phyloP scores from a whole-genome alignment of 64 coral and sea anemone genomes.

The Stichodactyla mertensii region DNA sequence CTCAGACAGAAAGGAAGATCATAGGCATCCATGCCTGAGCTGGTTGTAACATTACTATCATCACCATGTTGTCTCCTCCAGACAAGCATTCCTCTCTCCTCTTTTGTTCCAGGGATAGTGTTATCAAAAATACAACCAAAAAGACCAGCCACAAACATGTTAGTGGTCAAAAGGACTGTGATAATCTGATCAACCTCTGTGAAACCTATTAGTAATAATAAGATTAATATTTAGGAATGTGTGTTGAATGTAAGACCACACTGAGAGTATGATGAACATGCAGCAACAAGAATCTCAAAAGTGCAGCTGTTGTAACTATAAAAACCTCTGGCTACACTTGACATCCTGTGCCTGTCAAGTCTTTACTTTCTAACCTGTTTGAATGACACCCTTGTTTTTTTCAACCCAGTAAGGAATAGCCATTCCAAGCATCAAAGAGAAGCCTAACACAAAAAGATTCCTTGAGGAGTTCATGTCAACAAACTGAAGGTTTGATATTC shows the following conservation, averaged over 20 bases:
- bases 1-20: constrained; percentile 52
- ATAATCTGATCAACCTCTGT: constrained; percentile 72
- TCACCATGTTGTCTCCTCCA: constrained; percentile 19
- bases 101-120: constrained; percentile 73
- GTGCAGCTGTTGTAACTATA: too few species aligned
- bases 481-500: constrained; percentile 58
- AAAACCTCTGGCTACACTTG: too few species aligned
- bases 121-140: constrained; percentile 79
- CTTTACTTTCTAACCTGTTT: constrained; percentile 33
- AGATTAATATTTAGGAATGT: background rate
- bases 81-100: constrained; percentile 63
- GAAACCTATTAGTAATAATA: constrained; percentile 21
- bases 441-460: constrained; percentile 58
- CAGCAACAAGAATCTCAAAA: too few species aligned
- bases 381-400: background rate
- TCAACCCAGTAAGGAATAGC: constrained; percentile 44
- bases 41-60: background rate
- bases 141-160: constrained; percentile 75
- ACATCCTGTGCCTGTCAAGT: background rate
- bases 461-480: constrained; percentile 59
- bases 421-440: constrained; percentile 57
- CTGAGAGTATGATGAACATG: too few species aligned
- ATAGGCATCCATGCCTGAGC: constrained; percentile 20
- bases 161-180: constrained; percentile 65
- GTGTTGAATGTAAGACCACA: background rate